Evolutionary conservation across 1,140 invertebrate species (phyloP).

Genomic region (Drosophila ananassae): DNA sequence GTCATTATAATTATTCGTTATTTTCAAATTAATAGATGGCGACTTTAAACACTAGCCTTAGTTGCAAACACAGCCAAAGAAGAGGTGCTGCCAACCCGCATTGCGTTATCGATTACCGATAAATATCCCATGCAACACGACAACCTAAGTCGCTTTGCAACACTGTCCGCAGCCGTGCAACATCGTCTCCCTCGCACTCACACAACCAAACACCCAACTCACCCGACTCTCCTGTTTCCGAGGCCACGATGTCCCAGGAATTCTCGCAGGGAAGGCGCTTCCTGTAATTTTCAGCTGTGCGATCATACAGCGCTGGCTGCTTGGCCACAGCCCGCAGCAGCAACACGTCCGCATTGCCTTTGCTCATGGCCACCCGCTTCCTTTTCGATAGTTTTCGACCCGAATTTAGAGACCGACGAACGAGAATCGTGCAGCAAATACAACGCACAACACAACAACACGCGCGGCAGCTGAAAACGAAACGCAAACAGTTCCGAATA

Average conservation of each 20-base stretch:
- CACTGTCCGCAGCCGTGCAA: neutral
- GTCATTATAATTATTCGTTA: neutral
- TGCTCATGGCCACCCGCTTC: neutral
- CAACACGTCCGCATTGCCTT: neutral
- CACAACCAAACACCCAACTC: slow-evolving; percentile 16
- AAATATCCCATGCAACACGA: slow-evolving; percentile 21
- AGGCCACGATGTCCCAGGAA: slow-evolving; percentile 65
- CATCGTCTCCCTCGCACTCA: slow-evolving; percentile 16
- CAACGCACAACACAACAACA: slow-evolving; percentile 18
- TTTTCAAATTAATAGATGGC: slow-evolving; percentile 33
- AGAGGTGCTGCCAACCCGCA: slow-evolving; percentile 11
- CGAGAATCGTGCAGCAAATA: slow-evolving; percentile 15
- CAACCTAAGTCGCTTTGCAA: slow-evolving; percentile 16
- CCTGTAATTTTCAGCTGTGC: slow-evolving; percentile 50
- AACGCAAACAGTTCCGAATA: slow-evolving; percentile 8
- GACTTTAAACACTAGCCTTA: slow-evolving; percentile 4
- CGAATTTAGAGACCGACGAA: slow-evolving; percentile 6
- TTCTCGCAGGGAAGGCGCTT: slow-evolving; percentile 63
- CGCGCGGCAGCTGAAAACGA: slow-evolving; percentile 19
- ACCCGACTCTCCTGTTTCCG: slow-evolving; percentile 62
- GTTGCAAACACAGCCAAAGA: neutral
- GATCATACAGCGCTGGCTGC: slow-evolving; percentile 62
- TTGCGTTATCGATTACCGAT: slow-evolving; percentile 21
- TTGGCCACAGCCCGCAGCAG: slow-evolving; percentile 55
- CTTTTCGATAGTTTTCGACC: slow-evolving; percentile 4